Conservation (phyloP, 2,888 invertebrate genomes). For the Drosophila leonis region DNA sequence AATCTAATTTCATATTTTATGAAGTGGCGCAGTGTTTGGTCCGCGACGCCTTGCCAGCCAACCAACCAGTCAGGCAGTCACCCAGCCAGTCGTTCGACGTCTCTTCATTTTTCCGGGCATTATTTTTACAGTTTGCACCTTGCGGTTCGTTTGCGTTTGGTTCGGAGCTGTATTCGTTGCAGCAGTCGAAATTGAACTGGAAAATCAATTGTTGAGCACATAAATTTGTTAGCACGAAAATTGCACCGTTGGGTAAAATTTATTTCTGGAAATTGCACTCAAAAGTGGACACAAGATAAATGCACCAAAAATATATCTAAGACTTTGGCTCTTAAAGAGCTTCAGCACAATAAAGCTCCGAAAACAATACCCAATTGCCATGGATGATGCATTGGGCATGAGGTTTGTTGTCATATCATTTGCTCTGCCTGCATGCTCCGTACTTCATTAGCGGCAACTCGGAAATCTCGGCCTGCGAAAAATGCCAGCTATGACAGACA, state of each 20-base stretch:
- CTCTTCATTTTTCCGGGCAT: slow-evolving; percentile 45
- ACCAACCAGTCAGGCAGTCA: not conserved
- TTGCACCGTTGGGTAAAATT: slow-evolving; percentile 77
- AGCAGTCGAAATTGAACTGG: slow-evolving; percentile 66
- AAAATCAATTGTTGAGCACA: slow-evolving; percentile 79
- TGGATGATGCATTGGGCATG: slow-evolving; percentile 25
- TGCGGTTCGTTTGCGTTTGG: slow-evolving; percentile 31
- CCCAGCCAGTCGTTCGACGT: slow-evolving; percentile 23
- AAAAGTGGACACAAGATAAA: slow-evolving; percentile 43
- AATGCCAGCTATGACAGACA: slow-evolving; percentile 18
- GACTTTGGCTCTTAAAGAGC: slow-evolving; percentile 33
- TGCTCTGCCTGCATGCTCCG: slow-evolving; percentile 40
- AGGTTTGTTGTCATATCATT: slow-evolving; percentile 55
- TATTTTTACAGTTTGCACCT: slow-evolving; percentile 57
- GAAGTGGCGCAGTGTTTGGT: slow-evolving; percentile 64
- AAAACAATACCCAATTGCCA: slow-evolving; percentile 42
- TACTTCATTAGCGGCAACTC: slow-evolving; percentile 56
- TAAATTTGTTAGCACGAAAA: slow-evolving; percentile 77
- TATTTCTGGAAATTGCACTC: slow-evolving; percentile 70
- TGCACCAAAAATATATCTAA: slow-evolving; percentile 19
- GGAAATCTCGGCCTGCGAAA: slow-evolving; percentile 27
- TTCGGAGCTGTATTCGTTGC: slow-evolving; percentile 33
- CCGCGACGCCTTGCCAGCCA: slow-evolving; percentile 31
- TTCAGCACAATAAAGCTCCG: not conserved
- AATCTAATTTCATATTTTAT: slow-evolving; percentile 81